Evolutionary conservation across 2,797 vertebrate genomes (phyloP).

Genomic region (Carapus acus): DNA sequence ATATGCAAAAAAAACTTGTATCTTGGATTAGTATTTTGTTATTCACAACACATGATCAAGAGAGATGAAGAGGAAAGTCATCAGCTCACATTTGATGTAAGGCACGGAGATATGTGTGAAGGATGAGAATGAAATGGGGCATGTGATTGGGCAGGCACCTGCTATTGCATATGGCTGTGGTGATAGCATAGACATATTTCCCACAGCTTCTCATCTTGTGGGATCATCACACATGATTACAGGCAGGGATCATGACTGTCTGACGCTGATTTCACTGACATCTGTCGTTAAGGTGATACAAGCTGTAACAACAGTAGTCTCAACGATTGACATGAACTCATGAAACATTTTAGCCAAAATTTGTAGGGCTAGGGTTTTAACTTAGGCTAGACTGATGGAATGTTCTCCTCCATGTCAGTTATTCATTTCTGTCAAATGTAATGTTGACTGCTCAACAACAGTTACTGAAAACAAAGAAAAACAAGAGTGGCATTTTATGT

Average conservation of each 20-base stretch:
- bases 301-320: conserved; percentile 82
- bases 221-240: conserved; percentile 80
- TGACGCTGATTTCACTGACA: conserved; percentile 89
- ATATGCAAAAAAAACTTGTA: conserved; percentile 40
- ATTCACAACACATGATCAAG: too few species aligned
- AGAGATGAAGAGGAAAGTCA: conserved; percentile 33
- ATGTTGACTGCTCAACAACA: conserved; percentile 16
- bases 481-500: too few species aligned
- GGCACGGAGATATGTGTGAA: conserved; percentile 7
- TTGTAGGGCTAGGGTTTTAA: conserved; percentile 13
- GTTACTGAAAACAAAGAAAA: too few species aligned
- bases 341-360: conserved; percentile 31
- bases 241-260: conserved; percentile 82
- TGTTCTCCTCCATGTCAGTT: background rate
- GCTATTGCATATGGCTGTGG: conserved; percentile 50
- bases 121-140: conserved; percentile 23
- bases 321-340: conserved; percentile 72
- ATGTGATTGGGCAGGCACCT: conserved; percentile 40
- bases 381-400: background rate
- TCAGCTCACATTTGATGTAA: conserved; percentile 18
- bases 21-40: background rate
- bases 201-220: conserved; percentile 68
- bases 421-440: conserved; percentile 40
- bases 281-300: conserved; percentile 87
- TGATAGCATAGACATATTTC: conserved; percentile 68